Evolutionary conservation across 2,113 vertebrate species (phyloP).

Genomic region (Lepus timidus): DNA sequence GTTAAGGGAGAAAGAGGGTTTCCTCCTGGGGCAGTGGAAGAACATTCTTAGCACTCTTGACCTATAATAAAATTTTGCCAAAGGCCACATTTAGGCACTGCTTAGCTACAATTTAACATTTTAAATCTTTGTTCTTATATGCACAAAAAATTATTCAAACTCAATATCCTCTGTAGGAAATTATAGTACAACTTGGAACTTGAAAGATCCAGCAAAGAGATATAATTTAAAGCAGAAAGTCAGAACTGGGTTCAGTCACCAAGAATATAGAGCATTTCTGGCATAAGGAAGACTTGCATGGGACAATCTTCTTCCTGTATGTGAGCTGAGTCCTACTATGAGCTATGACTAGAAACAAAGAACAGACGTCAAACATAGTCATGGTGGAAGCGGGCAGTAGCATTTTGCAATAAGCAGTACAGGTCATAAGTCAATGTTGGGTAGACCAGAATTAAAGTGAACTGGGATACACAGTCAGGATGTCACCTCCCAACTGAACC

Average conservation of each 20-base stretch:
- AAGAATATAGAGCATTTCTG: not conserved
- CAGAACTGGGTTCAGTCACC: not conserved
- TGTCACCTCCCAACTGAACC: not conserved
- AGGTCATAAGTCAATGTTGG: not conserved
- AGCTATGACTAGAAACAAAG: not conserved
- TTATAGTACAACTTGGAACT: not conserved
- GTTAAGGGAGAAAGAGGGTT: not conserved
- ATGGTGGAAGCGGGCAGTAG: not conserved
- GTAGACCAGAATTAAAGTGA: not conserved
- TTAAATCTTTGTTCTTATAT: constrained; percentile 13
- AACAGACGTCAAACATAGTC: not conserved
- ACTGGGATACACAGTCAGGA: no score
- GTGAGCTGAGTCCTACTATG: not conserved
- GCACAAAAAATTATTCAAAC: not conserved
- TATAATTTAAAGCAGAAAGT: not conserved
- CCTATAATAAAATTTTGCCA: not conserved
- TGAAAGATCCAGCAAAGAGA: not conserved
- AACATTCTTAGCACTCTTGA: not conserved
- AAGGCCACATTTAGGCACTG: not conserved
- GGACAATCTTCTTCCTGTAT: no score
- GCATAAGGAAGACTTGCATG: not conserved
- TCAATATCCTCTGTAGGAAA: not conserved
- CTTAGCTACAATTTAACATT: constrained; percentile 29
- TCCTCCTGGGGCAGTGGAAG: not conserved
- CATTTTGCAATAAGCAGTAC: not conserved